These are phyloP conservation scores for Galaxea fascicularis DNA, from an alignment of 92 coral and sea anemone genomes.

Conservation along the genomic window DNA sequence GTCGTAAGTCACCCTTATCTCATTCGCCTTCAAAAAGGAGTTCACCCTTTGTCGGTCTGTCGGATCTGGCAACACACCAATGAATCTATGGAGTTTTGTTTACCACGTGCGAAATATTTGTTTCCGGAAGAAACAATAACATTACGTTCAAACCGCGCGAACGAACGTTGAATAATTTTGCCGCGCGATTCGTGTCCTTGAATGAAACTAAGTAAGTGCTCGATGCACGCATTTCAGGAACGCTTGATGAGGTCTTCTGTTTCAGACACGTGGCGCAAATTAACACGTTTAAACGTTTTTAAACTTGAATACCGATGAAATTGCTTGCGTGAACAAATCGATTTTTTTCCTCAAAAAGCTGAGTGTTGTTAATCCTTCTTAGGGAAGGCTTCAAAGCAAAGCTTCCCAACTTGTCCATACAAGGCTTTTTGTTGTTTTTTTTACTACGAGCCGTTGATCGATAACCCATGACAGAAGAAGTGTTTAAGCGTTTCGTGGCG, in stretches of 20 bases:
- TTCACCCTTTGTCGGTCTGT: slow-evolving; percentile 1
- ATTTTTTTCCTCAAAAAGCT: background rate
- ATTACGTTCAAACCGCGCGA: background rate
- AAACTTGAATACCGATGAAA: slow-evolving; percentile 22
- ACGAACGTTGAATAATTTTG: background rate
- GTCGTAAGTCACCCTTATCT: background rate
- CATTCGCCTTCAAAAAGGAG: background rate
- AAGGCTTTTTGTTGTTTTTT: background rate
- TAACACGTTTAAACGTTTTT: slow-evolving; percentile 49
- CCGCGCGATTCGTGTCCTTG: background rate
- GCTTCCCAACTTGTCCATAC: background rate
- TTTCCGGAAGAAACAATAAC: background rate
- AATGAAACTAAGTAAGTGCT: background rate
- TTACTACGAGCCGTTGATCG: background rate
- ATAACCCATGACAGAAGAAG: background rate
- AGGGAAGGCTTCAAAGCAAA: background rate
- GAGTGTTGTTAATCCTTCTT: slow-evolving; percentile 25
- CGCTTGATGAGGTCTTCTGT: slow-evolving; percentile 31
- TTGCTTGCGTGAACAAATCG: slow-evolving; percentile 27
- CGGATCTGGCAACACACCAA: slow-evolving; percentile 24
- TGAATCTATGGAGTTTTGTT: slow-evolving; percentile 1
- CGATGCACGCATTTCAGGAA: background rate
- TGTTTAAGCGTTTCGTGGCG: background rate
- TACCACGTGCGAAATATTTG: slow-evolving; percentile 10
- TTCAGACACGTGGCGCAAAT: slow-evolving; percentile 45